Conservation (phyloP, 2,797 vertebrate genomes). For the Natrix natrix region DNA sequence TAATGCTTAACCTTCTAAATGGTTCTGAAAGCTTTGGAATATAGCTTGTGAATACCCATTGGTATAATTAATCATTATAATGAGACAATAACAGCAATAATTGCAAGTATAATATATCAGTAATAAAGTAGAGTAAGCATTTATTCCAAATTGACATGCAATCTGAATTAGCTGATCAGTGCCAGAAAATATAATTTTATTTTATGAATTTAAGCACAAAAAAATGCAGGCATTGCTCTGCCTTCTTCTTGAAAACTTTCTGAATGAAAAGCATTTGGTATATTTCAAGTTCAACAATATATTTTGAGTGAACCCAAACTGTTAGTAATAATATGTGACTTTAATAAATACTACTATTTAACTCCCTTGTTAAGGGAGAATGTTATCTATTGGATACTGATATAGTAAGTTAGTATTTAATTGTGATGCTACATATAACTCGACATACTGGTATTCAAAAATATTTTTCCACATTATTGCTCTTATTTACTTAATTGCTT, state of each 20-base stretch:
- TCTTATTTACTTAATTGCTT: not conserved
- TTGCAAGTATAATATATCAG: constrained; percentile 53
- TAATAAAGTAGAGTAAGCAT: constrained; percentile 55
- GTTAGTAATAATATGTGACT: constrained; percentile 14
- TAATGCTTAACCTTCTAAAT: not conserved
- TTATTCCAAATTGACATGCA: constrained; percentile 49
- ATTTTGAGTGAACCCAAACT: constrained; percentile 38
- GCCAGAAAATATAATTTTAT: constrained; percentile 47
- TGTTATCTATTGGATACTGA: not conserved
- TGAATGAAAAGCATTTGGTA: constrained; percentile 29
- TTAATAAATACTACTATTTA: constrained; percentile 37
- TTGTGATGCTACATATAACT: constrained; percentile 17
- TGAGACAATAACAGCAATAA: constrained; percentile 51
- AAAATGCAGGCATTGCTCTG: constrained; percentile 51
- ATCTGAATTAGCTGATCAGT: constrained; percentile 51
- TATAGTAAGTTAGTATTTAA: constrained; percentile 31
- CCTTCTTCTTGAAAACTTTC: constrained; percentile 33
- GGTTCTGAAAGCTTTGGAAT: constrained; percentile 17
- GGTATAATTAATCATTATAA: constrained; percentile 38
- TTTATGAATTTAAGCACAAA: constrained; percentile 56
- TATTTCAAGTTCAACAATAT: constrained; percentile 27
- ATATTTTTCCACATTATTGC: not conserved
- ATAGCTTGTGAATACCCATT: constrained; percentile 5
- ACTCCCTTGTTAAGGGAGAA: constrained; percentile 8
- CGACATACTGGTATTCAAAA: not conserved